These are phyloP conservation scores for Hemichromis elongatus DNA, from an alignment of 2,113 vertebrate species.

Conservation along the genomic window DNA sequence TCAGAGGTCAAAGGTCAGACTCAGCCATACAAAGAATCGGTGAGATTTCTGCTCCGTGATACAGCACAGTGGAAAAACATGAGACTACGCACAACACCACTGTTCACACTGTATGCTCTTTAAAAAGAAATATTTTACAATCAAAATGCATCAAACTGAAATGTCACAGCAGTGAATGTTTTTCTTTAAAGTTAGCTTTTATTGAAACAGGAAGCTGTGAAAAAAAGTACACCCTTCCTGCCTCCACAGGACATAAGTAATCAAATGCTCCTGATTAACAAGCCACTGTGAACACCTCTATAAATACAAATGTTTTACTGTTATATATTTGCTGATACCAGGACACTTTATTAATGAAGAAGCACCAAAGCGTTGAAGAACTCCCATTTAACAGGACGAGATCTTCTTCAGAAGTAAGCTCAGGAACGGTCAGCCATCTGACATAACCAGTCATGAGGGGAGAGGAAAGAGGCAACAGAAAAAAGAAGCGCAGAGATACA, in stretches of 20 bases:
- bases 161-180: neutral
- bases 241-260: neutral
- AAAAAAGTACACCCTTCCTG: neutral
- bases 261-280: neutral
- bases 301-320: neutral
- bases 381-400: neutral
- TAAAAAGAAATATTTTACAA: neutral
- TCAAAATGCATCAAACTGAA: neutral
- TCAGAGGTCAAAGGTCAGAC: slow-evolving; percentile 21
- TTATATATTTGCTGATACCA: neutral
- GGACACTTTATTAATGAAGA: neutral
- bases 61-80: neutral
- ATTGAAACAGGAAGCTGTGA: neutral
- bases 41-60: neutral
- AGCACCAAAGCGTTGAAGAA: neutral
- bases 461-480: neutral
- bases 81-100: neutral
- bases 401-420: neutral
- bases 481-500: neutral
- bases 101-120: neutral
- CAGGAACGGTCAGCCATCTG: accelerated
- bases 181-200: neutral
- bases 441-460: too few relatives aligned
- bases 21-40: neutral
- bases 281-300: neutral